A percentile compares a stretch with the other conserved stretches of the same genome.
Conservation (phyloP, 2,797 vertebrate species). For the Pangasius sanitwongsei region DNA sequence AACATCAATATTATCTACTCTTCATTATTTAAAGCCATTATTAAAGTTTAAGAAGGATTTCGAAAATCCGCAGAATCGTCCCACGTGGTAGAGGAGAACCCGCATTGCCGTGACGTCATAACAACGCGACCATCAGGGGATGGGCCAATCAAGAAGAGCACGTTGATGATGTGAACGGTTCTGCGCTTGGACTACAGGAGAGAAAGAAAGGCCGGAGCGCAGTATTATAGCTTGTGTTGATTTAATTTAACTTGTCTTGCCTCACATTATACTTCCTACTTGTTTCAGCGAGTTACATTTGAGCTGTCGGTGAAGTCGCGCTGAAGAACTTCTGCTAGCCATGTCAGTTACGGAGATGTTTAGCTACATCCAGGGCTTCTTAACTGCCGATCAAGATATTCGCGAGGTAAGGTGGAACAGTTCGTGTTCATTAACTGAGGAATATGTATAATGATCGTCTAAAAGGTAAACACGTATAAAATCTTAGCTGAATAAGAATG, state of each 20-base stretch:
- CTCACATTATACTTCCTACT: not conserved
- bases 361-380: conserved; percentile 85
- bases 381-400: conserved; percentile 92
- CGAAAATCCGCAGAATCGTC: not conserved
- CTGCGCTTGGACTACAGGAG: not conserved
- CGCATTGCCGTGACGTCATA: conserved; percentile 4
- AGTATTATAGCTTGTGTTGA: not conserved
- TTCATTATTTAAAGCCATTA: not conserved
- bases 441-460: not conserved
- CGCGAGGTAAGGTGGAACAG: conserved; percentile 79
- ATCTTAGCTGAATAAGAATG: not conserved
- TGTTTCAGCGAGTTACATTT: not conserved
- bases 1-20: not conserved
- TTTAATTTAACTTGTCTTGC: not conserved
- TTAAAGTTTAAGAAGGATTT: not conserved
- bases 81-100: not conserved
- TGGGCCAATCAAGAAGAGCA: conserved; percentile 43
- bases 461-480: not conserved
- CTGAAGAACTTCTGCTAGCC: not conserved
- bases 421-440: not conserved
- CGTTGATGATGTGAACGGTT: conserved; percentile 40
- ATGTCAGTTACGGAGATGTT: conserved; percentile 97
- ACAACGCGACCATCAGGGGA: conserved; percentile 32
- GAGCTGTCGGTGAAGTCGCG: not conserved
- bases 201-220: not conserved